Evolutionary conservation across 2,113 vertebrate species (phyloP), one percentile per base, ranked within the genome.

Genomic region (Heterotis niloticus): DNA sequence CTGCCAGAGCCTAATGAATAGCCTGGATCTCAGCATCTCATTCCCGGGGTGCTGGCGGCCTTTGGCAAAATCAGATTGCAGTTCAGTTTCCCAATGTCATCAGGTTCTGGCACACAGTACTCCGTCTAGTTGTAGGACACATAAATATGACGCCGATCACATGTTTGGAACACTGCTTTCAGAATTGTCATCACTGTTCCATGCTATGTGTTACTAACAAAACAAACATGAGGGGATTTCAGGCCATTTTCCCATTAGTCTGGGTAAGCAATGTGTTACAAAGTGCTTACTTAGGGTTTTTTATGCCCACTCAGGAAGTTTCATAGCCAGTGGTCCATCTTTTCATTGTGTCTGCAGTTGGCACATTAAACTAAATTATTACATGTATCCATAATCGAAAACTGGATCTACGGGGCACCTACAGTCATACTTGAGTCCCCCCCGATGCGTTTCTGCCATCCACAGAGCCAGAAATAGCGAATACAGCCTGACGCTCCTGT

Each of bases 1-100:
- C 75, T 65, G 29, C 60, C 16, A 29, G 62, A 66, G 14, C 44
- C 28, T 65, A 64, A 76, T 76, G 60, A 76, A 76, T 64, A 64
- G 62, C 34, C 12, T 52, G 44, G 62, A 65, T 64, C 10, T 28
- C 34, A 0, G 29, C 29, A 29, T 76, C 62, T 62, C 44, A 14
- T 62, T 24, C 26, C 28, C 1, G 75, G 34, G 75, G 23, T 16
- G 1, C 18, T 54, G 69, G 52, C n/a, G 52, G 23, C 29, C 69
- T 20, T 52, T 0, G 4, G 10, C 7, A 44, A 16, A 44, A 18
- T 29, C 10, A 5, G 34, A 29, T 71, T 44, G 52, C 29, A 29
- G 59, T 44, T 44, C 34, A 44, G 34, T 44, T 2, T 44, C 34
- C 34, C 34, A 7, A 44, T 44, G 7, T 44, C 7, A 7, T 44